Conservation (phyloP, 2,797 vertebrate genomes). For the Gallinago solitaria region DNA sequence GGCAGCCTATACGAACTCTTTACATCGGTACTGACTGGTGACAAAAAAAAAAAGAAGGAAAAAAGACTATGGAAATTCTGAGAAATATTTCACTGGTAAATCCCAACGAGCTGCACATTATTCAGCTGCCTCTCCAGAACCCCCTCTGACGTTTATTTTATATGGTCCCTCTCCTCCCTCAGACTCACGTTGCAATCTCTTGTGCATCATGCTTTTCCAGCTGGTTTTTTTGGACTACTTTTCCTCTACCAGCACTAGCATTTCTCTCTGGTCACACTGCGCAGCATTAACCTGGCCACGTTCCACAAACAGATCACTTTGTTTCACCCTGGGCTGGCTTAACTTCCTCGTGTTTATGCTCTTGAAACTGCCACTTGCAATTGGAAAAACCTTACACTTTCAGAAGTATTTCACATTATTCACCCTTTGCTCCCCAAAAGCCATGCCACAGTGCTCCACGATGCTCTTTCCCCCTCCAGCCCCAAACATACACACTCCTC, state of each 20-base stretch:
- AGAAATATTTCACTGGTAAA: neutral
- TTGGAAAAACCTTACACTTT: neutral
- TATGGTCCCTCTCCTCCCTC: neutral
- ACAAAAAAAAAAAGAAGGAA: neutral
- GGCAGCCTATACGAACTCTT: neutral
- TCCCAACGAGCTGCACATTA: neutral
- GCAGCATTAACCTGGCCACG: neutral
- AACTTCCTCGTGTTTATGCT: neutral
- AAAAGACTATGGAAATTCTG: neutral
- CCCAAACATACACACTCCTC: neutral
- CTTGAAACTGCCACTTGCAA: neutral
- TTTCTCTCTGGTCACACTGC: neutral
- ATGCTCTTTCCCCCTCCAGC: neutral
- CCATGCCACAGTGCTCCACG: neutral
- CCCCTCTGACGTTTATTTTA: accelerated
- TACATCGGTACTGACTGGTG: neutral
- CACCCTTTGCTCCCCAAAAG: neutral
- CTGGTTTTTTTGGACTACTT: neutral
- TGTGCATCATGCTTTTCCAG: neutral
- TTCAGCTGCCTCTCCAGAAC: accelerated
- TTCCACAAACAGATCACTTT: neutral
- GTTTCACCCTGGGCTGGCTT: neutral
- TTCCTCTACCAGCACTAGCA: neutral
- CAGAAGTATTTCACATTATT: neutral
- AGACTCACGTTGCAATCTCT: neutral